Percentiles rank a stretch among this genome's conserved stretches.
Evolutionary conservation across 2,888 invertebrate genomes (phyloP).

Genomic region (Lycophotia porphyrea): DNA sequence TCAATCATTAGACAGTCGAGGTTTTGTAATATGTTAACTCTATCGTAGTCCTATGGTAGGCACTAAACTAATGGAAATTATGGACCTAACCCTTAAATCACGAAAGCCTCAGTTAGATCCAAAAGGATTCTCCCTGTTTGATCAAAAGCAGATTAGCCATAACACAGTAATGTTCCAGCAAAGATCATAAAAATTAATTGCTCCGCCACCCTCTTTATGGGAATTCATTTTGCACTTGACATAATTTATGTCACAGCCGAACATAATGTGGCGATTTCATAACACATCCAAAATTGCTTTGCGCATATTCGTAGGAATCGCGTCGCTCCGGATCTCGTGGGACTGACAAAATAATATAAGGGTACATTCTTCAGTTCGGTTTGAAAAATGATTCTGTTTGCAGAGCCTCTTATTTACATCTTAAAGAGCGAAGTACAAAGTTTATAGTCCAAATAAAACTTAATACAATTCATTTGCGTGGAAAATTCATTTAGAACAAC

Average conservation of each 20-base stretch:
- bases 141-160: constrained; percentile 5
- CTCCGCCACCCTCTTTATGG: constrained; percentile 16
- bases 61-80: not conserved
- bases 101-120: not conserved
- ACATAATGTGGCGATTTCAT: constrained; percentile 48
- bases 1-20: no score
- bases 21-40: no score
- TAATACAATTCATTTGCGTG: constrained; percentile 48
- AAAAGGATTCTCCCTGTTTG: not conserved
- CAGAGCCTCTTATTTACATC: constrained; percentile 28
- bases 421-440: constrained; percentile 24
- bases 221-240: constrained; percentile 49
- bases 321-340: constrained; percentile 35
- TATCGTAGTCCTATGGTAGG: not conserved
- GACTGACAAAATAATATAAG: constrained; percentile 55
- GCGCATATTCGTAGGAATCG: constrained; percentile 44
- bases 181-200: constrained; percentile 43
- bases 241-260: constrained; percentile 44
- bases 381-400: constrained; percentile 46
- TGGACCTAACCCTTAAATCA: not conserved
- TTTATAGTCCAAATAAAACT: constrained; percentile 45
- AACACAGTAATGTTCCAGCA: constrained; percentile 19
- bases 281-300: constrained; percentile 55
- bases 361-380: constrained; percentile 33
- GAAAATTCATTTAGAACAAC: constrained; percentile 51